phyloP scores from a whole-genome alignment of 2,888 invertebrate genomes.

The Acanthoscelides obtectus region DNA sequence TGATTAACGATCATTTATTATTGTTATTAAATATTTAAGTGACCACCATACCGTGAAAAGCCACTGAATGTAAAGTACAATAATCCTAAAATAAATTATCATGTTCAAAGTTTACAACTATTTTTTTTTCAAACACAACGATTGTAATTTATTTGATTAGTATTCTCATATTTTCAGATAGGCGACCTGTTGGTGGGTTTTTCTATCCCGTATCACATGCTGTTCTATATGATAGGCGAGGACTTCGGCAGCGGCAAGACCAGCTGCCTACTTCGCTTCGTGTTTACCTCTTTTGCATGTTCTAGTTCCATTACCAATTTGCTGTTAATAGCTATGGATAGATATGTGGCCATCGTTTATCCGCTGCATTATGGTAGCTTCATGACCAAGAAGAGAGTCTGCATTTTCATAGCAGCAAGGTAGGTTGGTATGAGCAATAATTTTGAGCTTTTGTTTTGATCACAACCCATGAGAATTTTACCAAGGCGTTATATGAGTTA shows the following conservation, averaged over 20 bases:
- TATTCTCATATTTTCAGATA: slow-evolving; percentile 40
- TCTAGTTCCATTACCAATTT: slow-evolving; percentile 75
- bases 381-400: slow-evolving; percentile 66
- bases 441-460: neutral
- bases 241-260: slow-evolving; percentile 55
- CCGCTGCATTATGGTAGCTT: slow-evolving; percentile 72
- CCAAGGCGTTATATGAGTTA: no score
- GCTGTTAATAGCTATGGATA: slow-evolving; percentile 73
- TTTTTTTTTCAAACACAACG: no score
- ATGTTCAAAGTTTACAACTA: no score
- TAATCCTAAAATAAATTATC: no score
- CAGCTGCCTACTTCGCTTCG: slow-evolving; percentile 68
- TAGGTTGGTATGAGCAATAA: slow-evolving; percentile 50
- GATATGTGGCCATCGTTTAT: slow-evolving; percentile 75
- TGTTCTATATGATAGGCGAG: slow-evolving; percentile 61
- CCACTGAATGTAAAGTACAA: no score
- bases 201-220: slow-evolving; percentile 71
- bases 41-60: no score
- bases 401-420: slow-evolving; percentile 59
- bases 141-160: no score
- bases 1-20: no score
- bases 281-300: slow-evolving; percentile 70
- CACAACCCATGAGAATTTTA: neutral
- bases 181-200: slow-evolving; percentile 76
- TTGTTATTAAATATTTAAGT: no score